phyloP scores from a whole-genome alignment of 2,113 vertebrate genomes.

The Thamnaconus septentrionalis region DNA sequence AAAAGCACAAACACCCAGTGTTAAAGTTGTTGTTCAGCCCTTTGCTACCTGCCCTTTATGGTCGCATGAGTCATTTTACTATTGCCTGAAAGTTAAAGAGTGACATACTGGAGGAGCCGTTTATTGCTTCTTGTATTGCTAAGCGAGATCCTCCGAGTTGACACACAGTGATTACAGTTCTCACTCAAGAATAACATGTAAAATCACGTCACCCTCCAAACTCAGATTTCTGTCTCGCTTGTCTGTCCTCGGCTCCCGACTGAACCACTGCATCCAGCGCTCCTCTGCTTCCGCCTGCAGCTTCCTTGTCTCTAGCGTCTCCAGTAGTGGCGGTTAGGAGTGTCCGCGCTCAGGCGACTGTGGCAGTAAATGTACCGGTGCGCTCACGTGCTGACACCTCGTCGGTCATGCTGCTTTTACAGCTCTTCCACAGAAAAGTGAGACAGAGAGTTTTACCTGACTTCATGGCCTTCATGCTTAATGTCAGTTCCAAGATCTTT shows the following conservation, averaged over 20 bases:
- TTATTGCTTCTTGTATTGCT: not conserved
- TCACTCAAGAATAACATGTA: too few species aligned
- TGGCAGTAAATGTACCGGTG: too few species aligned
- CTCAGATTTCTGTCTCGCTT: constrained; percentile 1
- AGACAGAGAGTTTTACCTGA: too few species aligned
- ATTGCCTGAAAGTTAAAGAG: constrained; percentile 17
- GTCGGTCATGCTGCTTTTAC: too few species aligned
- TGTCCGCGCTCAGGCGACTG: not conserved
- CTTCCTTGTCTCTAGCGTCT: not conserved
- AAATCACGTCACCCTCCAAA: too few species aligned
- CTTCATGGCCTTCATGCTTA: too few species aligned
- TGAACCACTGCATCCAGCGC: constrained; percentile 29
- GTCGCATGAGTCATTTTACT: constrained; percentile 14
- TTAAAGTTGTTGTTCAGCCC: constrained; percentile 2
- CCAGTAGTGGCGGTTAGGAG: constrained; percentile 11
- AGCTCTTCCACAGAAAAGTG: too few species aligned
- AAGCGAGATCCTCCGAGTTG: not conserved
- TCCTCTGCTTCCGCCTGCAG: constrained; percentile 34
- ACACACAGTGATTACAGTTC: not conserved
- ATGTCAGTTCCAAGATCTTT: too few species aligned
- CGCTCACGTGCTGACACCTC: too few species aligned
- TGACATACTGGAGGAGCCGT: not conserved
- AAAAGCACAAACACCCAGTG: not conserved
- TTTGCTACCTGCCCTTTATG: constrained; percentile 4
- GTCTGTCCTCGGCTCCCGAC: constrained; percentile 18